These are phyloP conservation scores for Lithophane socia DNA, from an alignment of 2,888 invertebrate species.

Conservation along the genomic window DNA sequence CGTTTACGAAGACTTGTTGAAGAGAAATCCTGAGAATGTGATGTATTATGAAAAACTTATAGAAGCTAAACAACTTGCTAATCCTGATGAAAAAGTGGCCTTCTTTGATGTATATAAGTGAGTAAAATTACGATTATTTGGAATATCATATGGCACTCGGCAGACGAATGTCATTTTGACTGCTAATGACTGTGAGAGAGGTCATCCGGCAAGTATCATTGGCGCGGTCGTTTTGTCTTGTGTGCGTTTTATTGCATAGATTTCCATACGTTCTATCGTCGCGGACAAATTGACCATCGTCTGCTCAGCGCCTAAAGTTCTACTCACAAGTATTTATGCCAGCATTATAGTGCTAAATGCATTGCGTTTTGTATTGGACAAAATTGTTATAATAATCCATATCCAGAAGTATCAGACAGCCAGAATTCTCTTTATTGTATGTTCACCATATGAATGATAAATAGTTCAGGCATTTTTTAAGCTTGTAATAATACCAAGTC, in stretches of 20 bases:
- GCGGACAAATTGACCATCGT: too few species aligned
- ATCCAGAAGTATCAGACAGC: not conserved
- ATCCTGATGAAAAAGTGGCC: constrained; percentile 94
- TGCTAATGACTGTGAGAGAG: too few species aligned
- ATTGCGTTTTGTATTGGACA: not conserved
- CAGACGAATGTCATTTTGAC: too few species aligned
- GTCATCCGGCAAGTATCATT: too few species aligned
- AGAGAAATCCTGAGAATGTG: constrained; percentile 98
- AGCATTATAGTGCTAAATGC: not conserved
- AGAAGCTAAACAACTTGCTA: constrained; percentile 94
- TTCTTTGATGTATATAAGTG: constrained; percentile 94
- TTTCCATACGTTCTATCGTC: too few species aligned
- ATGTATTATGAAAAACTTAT: constrained; percentile 97
- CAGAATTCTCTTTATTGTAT: not conserved
- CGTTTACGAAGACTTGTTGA: constrained; percentile 95
- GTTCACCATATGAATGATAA: not conserved
- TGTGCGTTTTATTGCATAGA: too few species aligned
- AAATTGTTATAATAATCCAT: not conserved
- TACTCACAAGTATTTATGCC: not conserved
- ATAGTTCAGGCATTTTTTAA: not conserved
- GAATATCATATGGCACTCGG: not conserved
- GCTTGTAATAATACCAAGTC: not conserved
- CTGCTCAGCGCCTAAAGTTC: not conserved
- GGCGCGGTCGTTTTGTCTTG: too few species aligned
- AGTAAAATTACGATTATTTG: constrained; percentile 67